phyloP scores from a whole-genome alignment of 1,140 invertebrate genomes.

The Sesamia nonagrioides region DNA sequence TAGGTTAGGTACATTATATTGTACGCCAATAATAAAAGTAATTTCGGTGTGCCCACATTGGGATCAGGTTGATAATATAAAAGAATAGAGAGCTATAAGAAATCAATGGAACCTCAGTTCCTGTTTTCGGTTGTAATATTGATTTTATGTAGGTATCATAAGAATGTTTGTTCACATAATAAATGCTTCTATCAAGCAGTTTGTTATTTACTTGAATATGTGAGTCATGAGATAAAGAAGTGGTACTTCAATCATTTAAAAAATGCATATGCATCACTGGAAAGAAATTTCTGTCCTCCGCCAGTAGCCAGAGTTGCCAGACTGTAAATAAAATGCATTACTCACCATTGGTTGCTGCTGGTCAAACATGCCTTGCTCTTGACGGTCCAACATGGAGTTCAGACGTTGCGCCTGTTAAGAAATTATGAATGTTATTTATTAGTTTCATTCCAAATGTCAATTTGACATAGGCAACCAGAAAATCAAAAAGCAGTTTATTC shows the following conservation, averaged over 20 bases:
- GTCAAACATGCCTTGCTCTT: conserved; percentile 87
- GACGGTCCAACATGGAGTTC: conserved; percentile 89
- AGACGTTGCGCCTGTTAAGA: conserved; percentile 87
- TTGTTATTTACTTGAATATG: neutral
- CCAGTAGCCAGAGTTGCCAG: neutral
- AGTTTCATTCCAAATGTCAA: neutral
- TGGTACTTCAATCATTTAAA: neutral
- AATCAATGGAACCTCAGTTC: too few species aligned
- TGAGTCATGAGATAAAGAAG: too few species aligned
- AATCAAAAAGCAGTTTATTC: neutral
- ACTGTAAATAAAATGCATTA: conserved; percentile 47
- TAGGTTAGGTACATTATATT: too few species aligned
- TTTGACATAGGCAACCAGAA: too few species aligned
- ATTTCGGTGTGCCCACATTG: too few species aligned
- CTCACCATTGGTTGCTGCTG: conserved; percentile 85
- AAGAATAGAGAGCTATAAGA: too few species aligned
- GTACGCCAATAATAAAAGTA: too few species aligned
- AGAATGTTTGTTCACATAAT: too few species aligned
- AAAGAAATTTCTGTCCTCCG: neutral
- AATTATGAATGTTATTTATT: neutral
- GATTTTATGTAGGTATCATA: too few species aligned
- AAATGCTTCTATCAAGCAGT: neutral
- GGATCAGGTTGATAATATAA: too few species aligned
- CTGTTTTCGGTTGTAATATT: too few species aligned
- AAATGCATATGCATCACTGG: neutral